Percentiles rank a stretch among this genome's conserved stretches.
Conservation (phyloP, 2,888 invertebrate genomes). For the Meghimatium bilineatum region DNA sequence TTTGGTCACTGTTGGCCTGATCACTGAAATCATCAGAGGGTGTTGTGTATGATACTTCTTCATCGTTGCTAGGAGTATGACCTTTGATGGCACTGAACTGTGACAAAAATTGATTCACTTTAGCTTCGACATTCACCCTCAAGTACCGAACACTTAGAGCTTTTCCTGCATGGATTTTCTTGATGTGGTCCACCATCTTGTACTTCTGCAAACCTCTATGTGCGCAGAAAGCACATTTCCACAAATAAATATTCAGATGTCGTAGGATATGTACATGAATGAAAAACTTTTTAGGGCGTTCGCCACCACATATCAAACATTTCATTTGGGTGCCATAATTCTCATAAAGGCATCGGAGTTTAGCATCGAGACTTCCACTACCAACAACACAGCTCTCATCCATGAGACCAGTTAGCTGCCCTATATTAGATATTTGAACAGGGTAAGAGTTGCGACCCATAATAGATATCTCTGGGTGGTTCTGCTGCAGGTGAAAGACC, state of each 20-base stretch:
- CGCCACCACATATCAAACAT: constrained; percentile 66
- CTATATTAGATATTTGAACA: constrained; percentile 47
- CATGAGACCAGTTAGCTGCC: constrained; percentile 22
- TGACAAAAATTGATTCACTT: constrained; percentile 51
- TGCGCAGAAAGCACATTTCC: constrained; percentile 66
- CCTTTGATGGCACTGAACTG: constrained; percentile 41
- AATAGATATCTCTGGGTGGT: constrained; percentile 55
- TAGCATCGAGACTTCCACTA: constrained; percentile 56
- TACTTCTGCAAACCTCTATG: constrained; percentile 58
- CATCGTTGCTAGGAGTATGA: background rate
- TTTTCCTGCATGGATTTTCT: constrained; percentile 53
- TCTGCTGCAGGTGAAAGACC: constrained; percentile 52
- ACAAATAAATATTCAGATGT: constrained; percentile 67
- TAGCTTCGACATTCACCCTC: constrained; percentile 52
- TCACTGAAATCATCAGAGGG: constrained; percentile 12
- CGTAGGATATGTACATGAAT: constrained; percentile 68
- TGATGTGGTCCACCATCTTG: constrained; percentile 57
- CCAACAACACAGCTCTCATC: constrained; percentile 56
- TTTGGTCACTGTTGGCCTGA: background rate
- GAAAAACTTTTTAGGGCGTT: constrained; percentile 64
- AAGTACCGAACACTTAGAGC: constrained; percentile 54
- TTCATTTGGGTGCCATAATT: constrained; percentile 56
- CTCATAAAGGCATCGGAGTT: constrained; percentile 54
- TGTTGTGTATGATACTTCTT: background rate
- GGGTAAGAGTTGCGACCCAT: constrained; percentile 55